phyloP scores from a whole-genome alignment of 2,888 invertebrate species.

The Epinotia bilunana region DNA sequence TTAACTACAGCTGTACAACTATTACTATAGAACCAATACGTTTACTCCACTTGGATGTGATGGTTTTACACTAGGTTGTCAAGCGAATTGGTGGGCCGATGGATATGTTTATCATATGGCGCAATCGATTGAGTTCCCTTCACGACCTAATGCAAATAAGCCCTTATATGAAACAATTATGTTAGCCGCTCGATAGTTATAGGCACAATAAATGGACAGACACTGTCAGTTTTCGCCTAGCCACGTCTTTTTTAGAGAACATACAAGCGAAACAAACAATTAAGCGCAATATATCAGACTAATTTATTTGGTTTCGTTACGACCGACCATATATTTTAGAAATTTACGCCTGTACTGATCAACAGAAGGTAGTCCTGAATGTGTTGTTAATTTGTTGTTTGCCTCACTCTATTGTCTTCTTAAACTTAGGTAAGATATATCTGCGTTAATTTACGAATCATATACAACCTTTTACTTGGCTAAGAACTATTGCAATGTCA shows the following conservation, averaged over 20 bases:
- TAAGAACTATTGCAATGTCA: background rate
- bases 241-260: background rate
- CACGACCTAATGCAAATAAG: background rate
- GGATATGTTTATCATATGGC: background rate
- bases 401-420: background rate
- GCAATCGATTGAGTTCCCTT: background rate
- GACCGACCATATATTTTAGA: background rate
- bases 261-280: background rate
- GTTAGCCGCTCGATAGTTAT: background rate
- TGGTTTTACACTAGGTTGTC: background rate
- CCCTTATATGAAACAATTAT: background rate
- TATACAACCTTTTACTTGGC: background rate
- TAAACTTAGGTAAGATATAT: background rate
- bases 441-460: too few species aligned
- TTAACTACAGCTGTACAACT: background rate
- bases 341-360: background rate
- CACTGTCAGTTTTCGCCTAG: background rate
- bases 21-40: background rate
- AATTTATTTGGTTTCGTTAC: too few species aligned
- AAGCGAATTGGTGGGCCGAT: background rate
- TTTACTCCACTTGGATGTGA: background rate
- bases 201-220: constrained; percentile 1
- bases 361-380: background rate
- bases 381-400: background rate
- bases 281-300: too few species aligned